Percentiles rank a stretch among this genome's conserved stretches.
Conservation (phyloP, 1,140 invertebrate species). For the Vanessa atalanta region DNA sequence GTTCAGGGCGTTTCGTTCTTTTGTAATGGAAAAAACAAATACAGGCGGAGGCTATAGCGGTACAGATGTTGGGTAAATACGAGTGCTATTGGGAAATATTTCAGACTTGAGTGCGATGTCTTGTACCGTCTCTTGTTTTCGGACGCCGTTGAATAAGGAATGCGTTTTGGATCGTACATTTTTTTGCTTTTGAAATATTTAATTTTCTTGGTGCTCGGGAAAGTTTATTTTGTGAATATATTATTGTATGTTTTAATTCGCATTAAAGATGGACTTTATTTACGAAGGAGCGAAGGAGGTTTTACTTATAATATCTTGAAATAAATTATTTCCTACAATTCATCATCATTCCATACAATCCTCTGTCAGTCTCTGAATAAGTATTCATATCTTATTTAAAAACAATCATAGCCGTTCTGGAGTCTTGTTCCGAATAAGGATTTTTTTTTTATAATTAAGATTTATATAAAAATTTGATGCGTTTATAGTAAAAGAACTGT, state of each 20-base stretch:
- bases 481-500: no score
- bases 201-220: constrained; percentile 10
- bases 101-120: constrained; percentile 75
- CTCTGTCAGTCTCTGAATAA: no score
- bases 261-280: background rate
- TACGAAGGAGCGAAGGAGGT: background rate
- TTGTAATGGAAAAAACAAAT: constrained; percentile 79
- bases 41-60: constrained; percentile 41
- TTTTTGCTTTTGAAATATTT: constrained; percentile 22
- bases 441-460: no score
- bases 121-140: constrained; percentile 73
- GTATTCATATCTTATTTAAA: no score
- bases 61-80: constrained; percentile 58
- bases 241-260: constrained; percentile 1
- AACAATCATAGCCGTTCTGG: no score
- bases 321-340: no score
- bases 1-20: constrained; percentile 67
- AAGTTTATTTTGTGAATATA: constrained; percentile 5
- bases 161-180: constrained; percentile 47
- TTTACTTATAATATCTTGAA: no score
- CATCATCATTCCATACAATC: no score
- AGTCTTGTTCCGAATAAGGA: no score
- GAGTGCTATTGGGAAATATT: constrained; percentile 69
- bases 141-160: constrained; percentile 77
- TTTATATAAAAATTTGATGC: no score